Evolutionary conservation across 2,113 vertebrate genomes (phyloP), one percentile per base, ranked within the genome.

Genomic region (Sphyrna mokarran): DNA sequence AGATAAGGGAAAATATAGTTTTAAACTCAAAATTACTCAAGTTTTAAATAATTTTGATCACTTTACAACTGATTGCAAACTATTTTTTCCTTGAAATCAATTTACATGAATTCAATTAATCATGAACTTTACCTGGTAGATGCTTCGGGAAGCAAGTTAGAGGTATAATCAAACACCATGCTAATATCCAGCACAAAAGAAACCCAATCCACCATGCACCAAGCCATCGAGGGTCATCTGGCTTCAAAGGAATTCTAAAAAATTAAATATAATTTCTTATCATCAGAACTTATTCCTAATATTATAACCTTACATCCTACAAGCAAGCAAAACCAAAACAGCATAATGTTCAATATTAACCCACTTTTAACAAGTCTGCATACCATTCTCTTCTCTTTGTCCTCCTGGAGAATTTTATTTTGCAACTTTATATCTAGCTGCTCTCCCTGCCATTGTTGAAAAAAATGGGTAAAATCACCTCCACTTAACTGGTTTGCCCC

Each of bases 171-270:
- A 98, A 97, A 96, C 97, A 96, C 97, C 98, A 98, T 37, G 97
- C 61, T 54, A 96, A 61, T 61, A 98, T 16, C 96, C 97, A 97
- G 16, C 96, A 96, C n/a, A 96, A 43, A 96, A 98, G 95, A 97
- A 98, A 98, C 95, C 97, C 97, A 96, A 98, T 97, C 98, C 98
- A 98, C 98, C 98, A 98, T 0, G 98, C 98, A 61, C 98, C 98
- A 96, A 98, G 97, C 98, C 98, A 98, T 11, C 97, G 97, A 2
- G 98, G 97, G 91, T 98, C 98, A 96, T 97, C 96, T 95, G 96
- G 97, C 86, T 96, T 96, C 89, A 98, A 68, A 33, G 94, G 69
- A 86, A 95, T 29, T 10, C 96, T 96, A 54, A 43, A 66, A 68
- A 94, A 94, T 37, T 95, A 94, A 80, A 95, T 10, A 80, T 14